Evolutionary conservation across 1,140 invertebrate species (phyloP).

Genomic region (Macrosteles quadrilineatus): DNA sequence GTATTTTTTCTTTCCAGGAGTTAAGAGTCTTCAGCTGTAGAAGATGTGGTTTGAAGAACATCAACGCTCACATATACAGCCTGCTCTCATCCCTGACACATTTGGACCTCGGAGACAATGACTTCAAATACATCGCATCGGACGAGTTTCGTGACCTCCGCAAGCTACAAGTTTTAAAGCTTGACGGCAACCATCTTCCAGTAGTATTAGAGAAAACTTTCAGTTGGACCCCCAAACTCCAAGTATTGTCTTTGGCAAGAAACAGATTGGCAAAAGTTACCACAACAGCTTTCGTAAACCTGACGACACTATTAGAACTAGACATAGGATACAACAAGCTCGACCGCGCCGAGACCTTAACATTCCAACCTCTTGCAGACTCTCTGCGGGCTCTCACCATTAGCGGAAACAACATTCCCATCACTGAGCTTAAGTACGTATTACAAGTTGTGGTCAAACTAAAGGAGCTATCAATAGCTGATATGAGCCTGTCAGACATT

Average conservation of each 20-base stretch:
- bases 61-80: conserved; percentile 76
- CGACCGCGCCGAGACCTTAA: conserved; percentile 60
- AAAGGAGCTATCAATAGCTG: conserved; percentile 58
- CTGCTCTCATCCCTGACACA: conserved; percentile 65
- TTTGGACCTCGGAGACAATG: conserved; percentile 74
- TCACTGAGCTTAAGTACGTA: conserved; percentile 51
- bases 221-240: conserved; percentile 49
- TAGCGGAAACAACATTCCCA: conserved; percentile 62
- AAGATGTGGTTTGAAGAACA: conserved; percentile 65
- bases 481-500: conserved; percentile 54
- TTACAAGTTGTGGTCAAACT: conserved; percentile 59
- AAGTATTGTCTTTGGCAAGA: conserved; percentile 60
- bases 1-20: too few relatives aligned
- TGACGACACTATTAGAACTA: conserved; percentile 62
- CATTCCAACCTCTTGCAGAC: conserved; percentile 61
- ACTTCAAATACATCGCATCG: conserved; percentile 71
- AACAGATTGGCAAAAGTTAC: conserved; percentile 74
- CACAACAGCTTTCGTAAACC: conserved; percentile 66
- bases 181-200: conserved; percentile 77
- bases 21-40: conserved; percentile 68
- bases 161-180: conserved; percentile 63
- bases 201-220: conserved; percentile 74
- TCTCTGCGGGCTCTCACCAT: conserved; percentile 63
- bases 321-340: conserved; percentile 76
- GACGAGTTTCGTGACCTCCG: conserved; percentile 72